A percentile compares a stretch with the other conserved stretches of the same genome.
Conservation (phyloP, 2,888 invertebrate genomes). For the Tridacna gigas region DNA sequence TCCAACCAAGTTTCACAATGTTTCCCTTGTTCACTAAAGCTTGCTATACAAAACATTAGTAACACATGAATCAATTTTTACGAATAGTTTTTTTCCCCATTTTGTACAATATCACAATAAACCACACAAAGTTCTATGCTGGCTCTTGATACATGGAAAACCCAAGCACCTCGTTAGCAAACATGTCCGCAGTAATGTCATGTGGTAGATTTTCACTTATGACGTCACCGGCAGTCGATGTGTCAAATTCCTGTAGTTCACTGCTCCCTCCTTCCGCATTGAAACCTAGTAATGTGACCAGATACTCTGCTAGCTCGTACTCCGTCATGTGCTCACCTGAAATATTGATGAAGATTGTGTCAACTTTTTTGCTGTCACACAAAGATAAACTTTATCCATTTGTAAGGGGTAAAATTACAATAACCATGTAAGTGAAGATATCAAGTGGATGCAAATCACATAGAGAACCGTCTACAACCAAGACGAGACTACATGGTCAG, state of each 20-base stretch:
- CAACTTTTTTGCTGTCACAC: not conserved
- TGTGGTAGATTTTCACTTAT: slow-evolving; percentile 83
- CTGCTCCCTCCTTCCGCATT: slow-evolving; percentile 84
- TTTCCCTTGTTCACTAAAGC: too few species aligned
- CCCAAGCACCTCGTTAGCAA: slow-evolving; percentile 82
- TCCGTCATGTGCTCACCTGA: slow-evolving; percentile 85
- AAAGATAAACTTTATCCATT: not conserved
- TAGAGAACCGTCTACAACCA: too few species aligned
- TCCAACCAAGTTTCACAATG: too few species aligned
- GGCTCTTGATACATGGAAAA: slow-evolving; percentile 76
- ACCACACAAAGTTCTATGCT: slow-evolving; percentile 2
- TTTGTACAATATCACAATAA: not conserved
- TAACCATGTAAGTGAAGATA: too few species aligned
- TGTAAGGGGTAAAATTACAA: not conserved
- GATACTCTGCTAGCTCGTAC: slow-evolving; percentile 84
- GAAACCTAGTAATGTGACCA: slow-evolving; percentile 83
- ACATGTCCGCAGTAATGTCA: slow-evolving; percentile 81
- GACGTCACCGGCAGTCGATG: slow-evolving; percentile 76
- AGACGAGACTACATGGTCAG: too few species aligned
- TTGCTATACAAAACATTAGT: too few species aligned
- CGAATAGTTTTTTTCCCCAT: not conserved
- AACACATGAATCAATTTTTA: not conserved
- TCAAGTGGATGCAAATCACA: too few species aligned
- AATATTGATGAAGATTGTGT: not conserved
- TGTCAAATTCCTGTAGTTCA: slow-evolving; percentile 81